Conservation (phyloP, 2,113 vertebrate genomes). For the Boulengeromyrus knoepffleri region DNA sequence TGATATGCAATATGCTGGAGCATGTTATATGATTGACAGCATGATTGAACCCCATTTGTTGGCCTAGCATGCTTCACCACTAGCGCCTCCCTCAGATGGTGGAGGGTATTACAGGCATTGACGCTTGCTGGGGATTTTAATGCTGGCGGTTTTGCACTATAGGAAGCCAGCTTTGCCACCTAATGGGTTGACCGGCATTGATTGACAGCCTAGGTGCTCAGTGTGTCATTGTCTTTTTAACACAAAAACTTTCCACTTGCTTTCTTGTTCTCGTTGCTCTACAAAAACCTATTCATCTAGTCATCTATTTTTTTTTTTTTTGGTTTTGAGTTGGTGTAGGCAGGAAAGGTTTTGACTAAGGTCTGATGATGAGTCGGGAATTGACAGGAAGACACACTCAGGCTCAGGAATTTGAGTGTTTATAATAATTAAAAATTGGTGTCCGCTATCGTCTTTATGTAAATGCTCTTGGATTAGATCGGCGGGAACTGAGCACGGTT, state of each 20-base stretch:
- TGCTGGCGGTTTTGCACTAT: not conserved
- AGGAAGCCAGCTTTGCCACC: not conserved
- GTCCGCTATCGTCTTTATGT: not conserved
- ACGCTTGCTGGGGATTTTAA: not conserved
- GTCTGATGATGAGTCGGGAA: not conserved
- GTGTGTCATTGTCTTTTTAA: slow-evolving; percentile 34
- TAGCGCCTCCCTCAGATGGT: not conserved
- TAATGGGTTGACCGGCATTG: not conserved
- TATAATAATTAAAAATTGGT: not conserved
- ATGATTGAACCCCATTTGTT: not conserved
- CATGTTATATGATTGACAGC: not conserved
- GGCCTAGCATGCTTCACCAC: not conserved
- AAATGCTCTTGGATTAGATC: not conserved
- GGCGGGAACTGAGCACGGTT: not conserved
- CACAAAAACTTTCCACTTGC: slow-evolving; percentile 34
- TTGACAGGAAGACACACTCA: not conserved
- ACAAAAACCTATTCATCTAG: slow-evolving; percentile 24
- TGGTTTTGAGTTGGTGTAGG: not conserved
- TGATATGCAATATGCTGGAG: not conserved
- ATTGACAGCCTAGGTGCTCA: slow-evolving; percentile 3
- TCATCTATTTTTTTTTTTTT: slow-evolving; percentile 29
- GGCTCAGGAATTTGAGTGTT: not conserved
- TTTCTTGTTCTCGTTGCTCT: slow-evolving; percentile 14
- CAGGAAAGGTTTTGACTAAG: not conserved
- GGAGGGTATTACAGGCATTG: not conserved